Evolutionary conservation across 2,888 invertebrate species (phyloP).

Genomic region (Erebia epiphron): DNA sequence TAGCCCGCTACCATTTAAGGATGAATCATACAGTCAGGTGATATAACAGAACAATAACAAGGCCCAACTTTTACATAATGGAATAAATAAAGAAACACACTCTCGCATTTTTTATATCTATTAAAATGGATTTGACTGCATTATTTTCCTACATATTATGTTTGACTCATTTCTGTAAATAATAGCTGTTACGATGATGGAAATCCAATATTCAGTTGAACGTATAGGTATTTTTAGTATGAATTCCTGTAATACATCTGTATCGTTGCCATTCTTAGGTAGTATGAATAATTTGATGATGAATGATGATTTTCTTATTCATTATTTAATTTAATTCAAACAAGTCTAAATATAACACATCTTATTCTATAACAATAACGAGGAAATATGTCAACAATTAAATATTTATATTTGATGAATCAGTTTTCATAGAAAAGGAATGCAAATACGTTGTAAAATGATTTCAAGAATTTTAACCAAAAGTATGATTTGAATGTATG

Average conservation of each 20-base stretch:
- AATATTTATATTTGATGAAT: conserved; percentile 29
- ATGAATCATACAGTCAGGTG: too few species aligned
- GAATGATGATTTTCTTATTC: background rate
- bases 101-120: too few species aligned
- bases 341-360: conserved; percentile 9
- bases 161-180: too few species aligned
- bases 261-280: background rate
- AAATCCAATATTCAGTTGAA: background rate
- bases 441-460: background rate
- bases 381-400: conserved; percentile 28
- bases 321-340: conserved; percentile 7
- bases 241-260: background rate
- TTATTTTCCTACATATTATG: too few species aligned
- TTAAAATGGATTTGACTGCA: too few species aligned
- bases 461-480: background rate
- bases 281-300: conserved; percentile 6
- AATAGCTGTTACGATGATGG: background rate
- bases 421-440: conserved; percentile 20
- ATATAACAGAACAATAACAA: too few species aligned
- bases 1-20: too few species aligned
- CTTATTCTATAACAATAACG: conserved; percentile 22
- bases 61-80: too few species aligned
- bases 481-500: too few species aligned
- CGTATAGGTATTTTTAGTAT: background rate
- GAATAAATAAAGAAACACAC: too few species aligned